These are phyloP conservation scores for Ctenicera cuprea DNA, from an alignment of 2,888 invertebrate genomes.

Conservation along the genomic window DNA sequence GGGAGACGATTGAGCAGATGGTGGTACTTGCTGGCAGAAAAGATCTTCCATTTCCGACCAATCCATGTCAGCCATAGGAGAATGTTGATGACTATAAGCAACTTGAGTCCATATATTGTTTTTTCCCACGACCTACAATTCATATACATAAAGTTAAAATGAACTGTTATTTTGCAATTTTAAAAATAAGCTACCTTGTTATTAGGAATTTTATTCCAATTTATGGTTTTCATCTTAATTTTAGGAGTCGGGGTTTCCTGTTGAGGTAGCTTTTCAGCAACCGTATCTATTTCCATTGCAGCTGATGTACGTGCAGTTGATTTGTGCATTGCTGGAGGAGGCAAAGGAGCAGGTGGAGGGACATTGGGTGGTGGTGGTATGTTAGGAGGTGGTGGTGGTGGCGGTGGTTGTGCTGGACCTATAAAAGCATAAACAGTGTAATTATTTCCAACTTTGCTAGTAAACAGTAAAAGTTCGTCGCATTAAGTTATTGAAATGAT, in stretches of 20 bases:
- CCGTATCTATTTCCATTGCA: conserved; percentile 67
- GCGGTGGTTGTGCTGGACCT: conserved; percentile 69
- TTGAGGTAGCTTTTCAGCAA: conserved; percentile 83
- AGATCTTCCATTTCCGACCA: conserved; percentile 96
- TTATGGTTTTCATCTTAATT: conserved; percentile 97
- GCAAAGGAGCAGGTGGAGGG: conserved; percentile 71
- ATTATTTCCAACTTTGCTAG: conserved; percentile 7
- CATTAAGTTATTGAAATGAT: not conserved
- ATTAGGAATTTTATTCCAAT: conserved; percentile 98
- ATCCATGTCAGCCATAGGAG: conserved; percentile 89
- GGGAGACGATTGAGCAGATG: conserved; percentile 75
- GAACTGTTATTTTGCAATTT: conserved; percentile 3
- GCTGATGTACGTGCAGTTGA: conserved; percentile 42
- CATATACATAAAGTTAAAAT: conserved; percentile 48
- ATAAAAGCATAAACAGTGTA: conserved; percentile 13
- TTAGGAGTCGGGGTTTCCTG: conserved; percentile 96
- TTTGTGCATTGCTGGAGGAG: conserved; percentile 64
- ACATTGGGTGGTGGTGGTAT: conserved; percentile 65
- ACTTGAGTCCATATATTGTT: conserved; percentile 96
- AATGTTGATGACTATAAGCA: conserved; percentile 88
- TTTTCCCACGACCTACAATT: conserved; percentile 89
- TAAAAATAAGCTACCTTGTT: conserved; percentile 78
- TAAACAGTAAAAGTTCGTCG: not conserved
- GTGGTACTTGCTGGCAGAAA: conserved; percentile 90
- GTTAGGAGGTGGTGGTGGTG: conserved; percentile 71